Conservation (phyloP, 2,888 invertebrate genomes). For the Allophyes oxyacanthae region DNA sequence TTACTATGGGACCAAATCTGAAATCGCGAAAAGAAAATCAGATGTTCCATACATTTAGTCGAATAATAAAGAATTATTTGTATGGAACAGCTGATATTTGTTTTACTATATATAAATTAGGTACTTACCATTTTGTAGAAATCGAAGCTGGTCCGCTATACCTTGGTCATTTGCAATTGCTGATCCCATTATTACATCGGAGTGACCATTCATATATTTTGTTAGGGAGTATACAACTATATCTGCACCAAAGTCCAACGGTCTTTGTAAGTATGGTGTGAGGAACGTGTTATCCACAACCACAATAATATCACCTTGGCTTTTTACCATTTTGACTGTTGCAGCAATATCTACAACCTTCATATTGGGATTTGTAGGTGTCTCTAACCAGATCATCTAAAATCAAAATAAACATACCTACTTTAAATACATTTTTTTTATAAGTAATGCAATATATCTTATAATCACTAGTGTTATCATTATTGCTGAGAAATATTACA, state of each 20-base stretch:
- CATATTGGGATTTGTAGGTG: slow-evolving; percentile 98
- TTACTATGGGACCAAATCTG: too few relatives aligned
- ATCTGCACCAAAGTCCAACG: slow-evolving; percentile 97
- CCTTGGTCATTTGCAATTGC: slow-evolving; percentile 93
- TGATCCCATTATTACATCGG: slow-evolving; percentile 99
- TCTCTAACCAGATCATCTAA: slow-evolving; percentile 97
- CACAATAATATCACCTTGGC: slow-evolving; percentile 39
- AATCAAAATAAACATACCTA: slow-evolving; percentile 57
- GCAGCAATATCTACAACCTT: slow-evolving; percentile 96
- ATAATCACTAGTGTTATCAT: slow-evolving; percentile 43
- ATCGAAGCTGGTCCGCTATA: slow-evolving; percentile 92
- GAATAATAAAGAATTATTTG: too few relatives aligned
- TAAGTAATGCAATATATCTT: slow-evolving; percentile 34
- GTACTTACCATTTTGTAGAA: slow-evolving; percentile 95
- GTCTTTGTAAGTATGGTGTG: slow-evolving; percentile 96
- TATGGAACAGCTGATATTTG: too few relatives aligned
- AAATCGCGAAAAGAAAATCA: too few relatives aligned
- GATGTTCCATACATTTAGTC: too few relatives aligned
- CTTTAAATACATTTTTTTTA: too few relatives aligned
- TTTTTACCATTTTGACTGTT: slow-evolving; percentile 89
- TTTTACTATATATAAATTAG: background rate
- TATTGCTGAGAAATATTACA: slow-evolving; percentile 39
- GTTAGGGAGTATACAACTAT: slow-evolving; percentile 97
- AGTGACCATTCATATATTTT: slow-evolving; percentile 99
- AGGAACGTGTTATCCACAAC: slow-evolving; percentile 85